A percentile compares a stretch with the other conserved stretches of the same genome.
Evolutionary conservation across 2,797 vertebrate genomes (phyloP).

Genomic region (Columba guinea): DNA sequence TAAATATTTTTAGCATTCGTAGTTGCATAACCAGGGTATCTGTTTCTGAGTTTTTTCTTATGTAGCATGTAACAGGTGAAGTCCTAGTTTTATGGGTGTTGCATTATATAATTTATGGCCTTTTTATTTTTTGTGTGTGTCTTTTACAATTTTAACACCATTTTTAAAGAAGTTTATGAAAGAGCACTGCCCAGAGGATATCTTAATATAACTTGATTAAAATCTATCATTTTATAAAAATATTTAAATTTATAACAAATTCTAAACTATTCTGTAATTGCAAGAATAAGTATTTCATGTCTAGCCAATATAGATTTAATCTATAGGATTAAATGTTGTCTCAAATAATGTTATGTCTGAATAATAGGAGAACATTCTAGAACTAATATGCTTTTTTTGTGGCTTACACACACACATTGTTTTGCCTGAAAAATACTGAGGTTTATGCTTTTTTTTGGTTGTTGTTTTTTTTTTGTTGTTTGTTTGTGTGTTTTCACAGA

Average conservation of each 20-base stretch:
- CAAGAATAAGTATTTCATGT: neutral
- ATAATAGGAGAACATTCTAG: neutral
- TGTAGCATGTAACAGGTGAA: neutral
- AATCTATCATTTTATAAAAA: neutral
- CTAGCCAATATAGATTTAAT: neutral
- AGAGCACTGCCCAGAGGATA: neutral
- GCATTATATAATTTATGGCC: neutral
- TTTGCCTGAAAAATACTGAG: neutral
- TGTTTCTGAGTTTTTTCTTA: neutral
- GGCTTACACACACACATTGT: neutral
- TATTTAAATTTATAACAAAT: neutral
- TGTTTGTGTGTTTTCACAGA: neutral
- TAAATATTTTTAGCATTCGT: neutral
- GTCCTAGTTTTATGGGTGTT: neutral
- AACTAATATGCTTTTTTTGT: neutral
- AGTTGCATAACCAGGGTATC: neutral
- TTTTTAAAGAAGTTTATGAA: neutral
- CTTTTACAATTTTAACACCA: neutral
- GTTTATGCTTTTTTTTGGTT: neutral
- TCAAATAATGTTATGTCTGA: neutral
- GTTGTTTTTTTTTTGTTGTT: neutral
- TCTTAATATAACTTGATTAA: neutral
- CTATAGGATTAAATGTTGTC: neutral
- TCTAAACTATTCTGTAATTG: neutral
- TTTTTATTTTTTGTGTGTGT: neutral